Percentiles rank a stretch among this genome's conserved stretches.
Conservation (phyloP, 64 coral and sea anemone species). For the Platygyra sinensis region DNA sequence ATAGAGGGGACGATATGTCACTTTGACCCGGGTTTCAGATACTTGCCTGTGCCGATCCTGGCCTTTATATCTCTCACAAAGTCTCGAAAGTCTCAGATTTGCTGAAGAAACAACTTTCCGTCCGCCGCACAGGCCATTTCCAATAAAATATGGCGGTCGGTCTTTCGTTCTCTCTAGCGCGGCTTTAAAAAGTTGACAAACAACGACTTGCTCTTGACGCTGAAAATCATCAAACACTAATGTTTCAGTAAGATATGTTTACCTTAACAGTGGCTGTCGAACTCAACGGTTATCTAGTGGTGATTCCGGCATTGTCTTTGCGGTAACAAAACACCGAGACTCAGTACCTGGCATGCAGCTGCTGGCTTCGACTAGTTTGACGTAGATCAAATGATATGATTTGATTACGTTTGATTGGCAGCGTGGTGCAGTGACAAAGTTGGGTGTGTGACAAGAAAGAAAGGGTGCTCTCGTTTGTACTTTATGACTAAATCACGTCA, state of each 20-base stretch:
- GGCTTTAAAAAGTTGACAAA: neutral
- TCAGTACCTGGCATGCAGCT: neutral
- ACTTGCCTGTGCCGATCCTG: neutral
- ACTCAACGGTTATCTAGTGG: neutral
- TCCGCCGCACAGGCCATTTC: neutral
- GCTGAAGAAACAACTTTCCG: neutral
- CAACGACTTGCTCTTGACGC: neutral
- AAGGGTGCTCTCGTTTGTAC: neutral
- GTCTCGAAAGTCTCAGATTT: neutral
- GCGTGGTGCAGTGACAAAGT: neutral
- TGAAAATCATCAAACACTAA: neutral
- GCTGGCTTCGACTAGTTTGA: neutral
- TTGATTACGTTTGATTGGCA: slow-evolving; percentile 34
- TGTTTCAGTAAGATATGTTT: neutral
- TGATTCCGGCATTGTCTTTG: neutral
- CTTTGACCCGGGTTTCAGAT: neutral
- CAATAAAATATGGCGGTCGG: neutral
- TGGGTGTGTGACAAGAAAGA: slow-evolving; percentile 7
- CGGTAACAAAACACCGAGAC: neutral
- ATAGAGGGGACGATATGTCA: neutral
- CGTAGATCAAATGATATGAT: slow-evolving; percentile 2
- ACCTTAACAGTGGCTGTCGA: neutral
- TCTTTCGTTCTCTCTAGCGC: neutral
- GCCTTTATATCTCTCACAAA: neutral
- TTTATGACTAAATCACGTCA: slow-evolving; percentile 27